Evolutionary conservation across 2,888 invertebrate genomes (phyloP), one percentile per base, ranked within the genome.

Genomic region (Liodrosophila aerea): DNA sequence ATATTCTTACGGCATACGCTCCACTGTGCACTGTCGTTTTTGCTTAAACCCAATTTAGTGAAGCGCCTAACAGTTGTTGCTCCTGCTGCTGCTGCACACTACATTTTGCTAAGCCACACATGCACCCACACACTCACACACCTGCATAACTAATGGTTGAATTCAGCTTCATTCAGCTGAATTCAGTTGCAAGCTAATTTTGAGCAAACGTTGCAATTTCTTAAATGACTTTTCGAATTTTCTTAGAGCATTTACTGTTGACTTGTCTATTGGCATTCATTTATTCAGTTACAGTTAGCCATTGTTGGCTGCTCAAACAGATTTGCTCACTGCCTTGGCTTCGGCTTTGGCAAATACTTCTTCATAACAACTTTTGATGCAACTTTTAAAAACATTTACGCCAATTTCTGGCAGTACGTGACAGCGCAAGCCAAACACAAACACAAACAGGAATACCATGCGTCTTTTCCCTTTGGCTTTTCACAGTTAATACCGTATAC

Each of bases 331-430:
- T 31, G 30, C 7, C 27, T 27, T 22, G n/a, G n/a, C n/a, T 39
- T 9, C 22, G 64, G 59, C 44, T 47, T 30, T 34, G 39, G 41
- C 47, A 72, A 77, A 78, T 78, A 78, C 76, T 78, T 82, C 76
- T 64, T 69, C 75, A 64, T 78, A 85, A 85, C 73, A n/a, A n/a
- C n/a, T n/a, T 85, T 85, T 76, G 73, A 75, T 83, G 85, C 76
- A 83, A 78, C 69, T 78, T 78, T 82, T 69, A 57, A 85, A 22
- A 83, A 76, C 83, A 85, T 85, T 81, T 85, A 71, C 85, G 70
- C 83, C 76, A 76, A 70, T 82, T 78, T 74, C 64, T 54, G 51
- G 63, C 59, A 61, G 72, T 74, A 85, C 84, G 85, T 83, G 85
- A 73, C 81, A 63, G 69, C 85, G 85, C 85, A 80, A 73, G 64